A percentile compares a stretch with the other conserved stretches of the same genome.
Conservation (phyloP, 2,113 vertebrate genomes). For the Budorcas taxicolor region DNA sequence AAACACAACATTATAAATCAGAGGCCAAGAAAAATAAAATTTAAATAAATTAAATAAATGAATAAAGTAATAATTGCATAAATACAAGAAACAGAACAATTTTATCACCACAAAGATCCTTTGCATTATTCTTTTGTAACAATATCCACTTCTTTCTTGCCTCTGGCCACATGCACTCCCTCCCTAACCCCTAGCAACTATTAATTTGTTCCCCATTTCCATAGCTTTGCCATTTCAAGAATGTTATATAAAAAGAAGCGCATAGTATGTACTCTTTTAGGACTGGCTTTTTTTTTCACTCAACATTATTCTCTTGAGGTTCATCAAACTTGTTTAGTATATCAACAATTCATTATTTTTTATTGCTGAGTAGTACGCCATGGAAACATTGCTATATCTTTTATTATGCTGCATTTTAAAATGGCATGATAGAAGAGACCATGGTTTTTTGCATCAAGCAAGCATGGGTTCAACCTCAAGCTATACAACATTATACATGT, state of each 20-base stretch:
- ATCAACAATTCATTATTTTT: neutral
- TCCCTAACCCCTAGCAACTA: neutral
- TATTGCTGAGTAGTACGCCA: neutral
- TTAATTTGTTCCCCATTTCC: neutral
- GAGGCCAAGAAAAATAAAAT: neutral
- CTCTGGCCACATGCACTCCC: neutral
- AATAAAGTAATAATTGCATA: neutral
- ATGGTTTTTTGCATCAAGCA: neutral
- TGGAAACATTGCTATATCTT: neutral
- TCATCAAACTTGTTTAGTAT: neutral
- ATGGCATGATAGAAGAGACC: neutral
- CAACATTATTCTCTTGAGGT: neutral
- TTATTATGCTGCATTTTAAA: neutral
- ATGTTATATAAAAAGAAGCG: neutral
- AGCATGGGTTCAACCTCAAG: neutral
- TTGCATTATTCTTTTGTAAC: neutral
- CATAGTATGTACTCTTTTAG: neutral
- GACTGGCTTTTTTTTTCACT: neutral
- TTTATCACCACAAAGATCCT: neutral
- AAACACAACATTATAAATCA: neutral
- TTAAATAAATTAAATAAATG: neutral
- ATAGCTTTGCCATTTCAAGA: constrained; percentile 13
- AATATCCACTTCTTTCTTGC: neutral
- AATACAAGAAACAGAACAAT: neutral
- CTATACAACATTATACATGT: neutral